phyloP scores from a whole-genome alignment of 2,797 vertebrate species.

The Falco peregrinus region DNA sequence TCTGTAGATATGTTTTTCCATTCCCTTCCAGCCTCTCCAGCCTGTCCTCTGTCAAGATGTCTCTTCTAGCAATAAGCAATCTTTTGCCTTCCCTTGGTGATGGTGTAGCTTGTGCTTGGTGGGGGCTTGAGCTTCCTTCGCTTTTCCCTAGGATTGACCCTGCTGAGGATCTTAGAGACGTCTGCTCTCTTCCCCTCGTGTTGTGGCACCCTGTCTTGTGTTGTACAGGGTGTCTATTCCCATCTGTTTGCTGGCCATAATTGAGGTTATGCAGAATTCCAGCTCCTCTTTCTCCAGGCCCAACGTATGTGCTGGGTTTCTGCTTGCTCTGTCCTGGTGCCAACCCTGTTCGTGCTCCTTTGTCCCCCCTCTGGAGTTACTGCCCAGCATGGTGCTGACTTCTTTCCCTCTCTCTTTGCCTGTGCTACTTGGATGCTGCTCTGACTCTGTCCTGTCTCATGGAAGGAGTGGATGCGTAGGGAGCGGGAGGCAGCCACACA shows the following conservation, averaged over 20 bases:
- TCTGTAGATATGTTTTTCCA: background rate
- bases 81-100: background rate
- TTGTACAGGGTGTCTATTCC: background rate
- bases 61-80: background rate
- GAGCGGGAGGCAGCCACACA: slow-evolving; percentile 88
- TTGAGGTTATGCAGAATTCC: background rate
- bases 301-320: accelerated
- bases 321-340: background rate
- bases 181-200: background rate
- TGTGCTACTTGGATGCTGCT: slow-evolving; percentile 53
- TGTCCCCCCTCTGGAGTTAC: background rate
- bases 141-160: background rate
- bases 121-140: background rate
- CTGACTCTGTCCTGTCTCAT: slow-evolving; percentile 18
- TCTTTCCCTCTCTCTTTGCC: slow-evolving; percentile 58
- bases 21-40: background rate
- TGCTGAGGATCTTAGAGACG: background rate
- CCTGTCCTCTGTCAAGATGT: background rate
- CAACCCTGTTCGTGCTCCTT: background rate
- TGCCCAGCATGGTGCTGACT: slow-evolving; percentile 33
- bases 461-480: slow-evolving; percentile 90
- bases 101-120: background rate
- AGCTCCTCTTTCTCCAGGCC: background rate
- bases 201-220: background rate
- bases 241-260: accelerated